Conservation (phyloP, 2,113 vertebrate species). For the Pseudorasbora parva region DNA sequence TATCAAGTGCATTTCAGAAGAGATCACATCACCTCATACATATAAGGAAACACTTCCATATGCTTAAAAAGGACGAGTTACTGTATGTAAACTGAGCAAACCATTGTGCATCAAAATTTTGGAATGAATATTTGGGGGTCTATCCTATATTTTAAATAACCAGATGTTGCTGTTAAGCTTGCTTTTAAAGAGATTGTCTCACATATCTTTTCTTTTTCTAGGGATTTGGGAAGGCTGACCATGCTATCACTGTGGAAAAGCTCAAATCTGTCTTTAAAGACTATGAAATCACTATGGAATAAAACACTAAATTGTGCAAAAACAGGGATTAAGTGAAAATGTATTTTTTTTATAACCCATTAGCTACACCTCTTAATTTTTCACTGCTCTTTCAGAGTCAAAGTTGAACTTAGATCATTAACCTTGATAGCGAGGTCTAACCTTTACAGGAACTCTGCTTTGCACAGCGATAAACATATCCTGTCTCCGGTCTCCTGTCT, state of each 20-base stretch:
- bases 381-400: background rate
- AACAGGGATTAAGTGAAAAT: too few species aligned
- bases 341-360: background rate
- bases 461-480: constrained; percentile 47
- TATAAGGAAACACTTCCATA: background rate
- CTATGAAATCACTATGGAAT: constrained; percentile 87
- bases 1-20: background rate
- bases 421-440: constrained; percentile 35
- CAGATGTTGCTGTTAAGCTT: background rate
- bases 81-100: background rate
- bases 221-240: constrained; percentile 91
- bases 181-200: background rate
- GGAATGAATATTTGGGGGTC: background rate
- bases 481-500: constrained; percentile 62
- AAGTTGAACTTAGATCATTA: background rate
- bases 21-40: background rate
- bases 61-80: background rate
- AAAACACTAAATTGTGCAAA: constrained; percentile 76
- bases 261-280: constrained; percentile 79
- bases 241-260: constrained; percentile 82
- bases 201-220: constrained; percentile 61
- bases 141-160: background rate
- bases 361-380: background rate
- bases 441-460: constrained; percentile 63
- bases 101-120: background rate